phyloP scores from a whole-genome alignment of 2,888 invertebrate species.

The Hirtodrosophila histrioides region DNA sequence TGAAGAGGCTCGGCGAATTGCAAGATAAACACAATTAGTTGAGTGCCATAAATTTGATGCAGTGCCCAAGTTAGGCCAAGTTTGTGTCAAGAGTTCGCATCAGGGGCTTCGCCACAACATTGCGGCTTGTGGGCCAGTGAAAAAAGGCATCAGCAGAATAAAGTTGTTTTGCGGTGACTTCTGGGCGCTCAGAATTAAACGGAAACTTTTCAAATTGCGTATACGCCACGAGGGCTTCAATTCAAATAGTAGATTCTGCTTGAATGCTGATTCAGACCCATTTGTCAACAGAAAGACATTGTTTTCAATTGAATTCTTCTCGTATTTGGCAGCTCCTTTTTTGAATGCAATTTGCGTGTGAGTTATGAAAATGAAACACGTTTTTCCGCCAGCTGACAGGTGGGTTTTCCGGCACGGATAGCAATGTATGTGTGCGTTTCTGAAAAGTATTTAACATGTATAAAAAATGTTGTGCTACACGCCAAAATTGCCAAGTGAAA shows the following conservation, averaged over 20 bases:
- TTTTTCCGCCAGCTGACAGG: conserved; percentile 10
- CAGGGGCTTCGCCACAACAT: background rate
- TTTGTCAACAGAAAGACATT: background rate
- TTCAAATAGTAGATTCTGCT: background rate
- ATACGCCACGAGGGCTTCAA: background rate
- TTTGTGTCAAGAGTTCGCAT: conserved; percentile 22
- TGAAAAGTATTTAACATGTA: conserved; percentile 6
- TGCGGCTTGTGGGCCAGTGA: conserved; percentile 11
- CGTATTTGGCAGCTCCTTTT: background rate
- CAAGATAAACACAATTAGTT: conserved; percentile 55
- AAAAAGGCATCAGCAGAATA: conserved; percentile 7
- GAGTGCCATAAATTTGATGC: conserved; percentile 26
- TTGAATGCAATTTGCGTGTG: background rate
- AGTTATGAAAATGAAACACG: background rate
- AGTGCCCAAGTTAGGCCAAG: conserved; percentile 12
- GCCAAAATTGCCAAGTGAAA: conserved; percentile 34
- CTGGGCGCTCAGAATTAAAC: background rate
- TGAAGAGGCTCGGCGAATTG: conserved; percentile 19
- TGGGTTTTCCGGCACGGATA: background rate
- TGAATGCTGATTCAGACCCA: background rate
- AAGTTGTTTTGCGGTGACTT: conserved; percentile 3
- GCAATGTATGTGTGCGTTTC: background rate
- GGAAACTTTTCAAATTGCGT: background rate
- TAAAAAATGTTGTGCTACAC: conserved; percentile 9
- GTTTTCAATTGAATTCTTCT: background rate